Conservation (phyloP, 2,113 vertebrate species). For the Brachyistius frenatus region DNA sequence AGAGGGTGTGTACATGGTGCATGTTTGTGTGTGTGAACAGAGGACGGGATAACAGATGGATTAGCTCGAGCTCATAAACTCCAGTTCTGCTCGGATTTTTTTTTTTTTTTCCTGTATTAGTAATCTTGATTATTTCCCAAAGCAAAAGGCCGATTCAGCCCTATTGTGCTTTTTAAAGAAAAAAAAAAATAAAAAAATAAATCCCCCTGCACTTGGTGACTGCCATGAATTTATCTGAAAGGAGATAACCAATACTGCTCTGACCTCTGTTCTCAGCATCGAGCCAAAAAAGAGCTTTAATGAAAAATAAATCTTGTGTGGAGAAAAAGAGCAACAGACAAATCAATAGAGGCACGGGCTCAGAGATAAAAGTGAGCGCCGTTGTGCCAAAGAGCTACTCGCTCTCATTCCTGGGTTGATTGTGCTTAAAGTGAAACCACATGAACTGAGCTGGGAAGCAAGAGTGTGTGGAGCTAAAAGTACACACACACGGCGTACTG, state of each 20-base stretch:
- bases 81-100: background rate
- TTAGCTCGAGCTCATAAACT: conserved; percentile 31
- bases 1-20: conserved; percentile 49
- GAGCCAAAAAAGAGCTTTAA: conserved; percentile 60
- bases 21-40: conserved; percentile 46
- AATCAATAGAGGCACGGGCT: conserved; percentile 67
- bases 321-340: conserved; percentile 63
- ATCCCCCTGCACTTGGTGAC: background rate
- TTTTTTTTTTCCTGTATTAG: background rate
- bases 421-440: conserved; percentile 83
- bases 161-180: conserved; percentile 25
- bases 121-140: conserved; percentile 42
- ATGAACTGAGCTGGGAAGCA: conserved; percentile 64
- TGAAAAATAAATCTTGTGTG: conserved; percentile 75
- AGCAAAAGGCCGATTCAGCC: conserved; percentile 4
- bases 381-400: conserved; percentile 68
- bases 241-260: conserved; percentile 44
- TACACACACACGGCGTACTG: conserved; percentile 4
- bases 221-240: conserved; percentile 39
- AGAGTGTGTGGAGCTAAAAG: conserved; percentile 34
- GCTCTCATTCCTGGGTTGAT: conserved; percentile 81
- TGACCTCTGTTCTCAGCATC: conserved; percentile 53
- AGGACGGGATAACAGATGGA: conserved; percentile 26
- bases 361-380: conserved; percentile 68
- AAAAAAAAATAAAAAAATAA: too few relatives aligned